These are phyloP conservation scores for Eupithecia subumbrata DNA, from an alignment of 2,888 invertebrate genomes.

Conservation along the genomic window DNA sequence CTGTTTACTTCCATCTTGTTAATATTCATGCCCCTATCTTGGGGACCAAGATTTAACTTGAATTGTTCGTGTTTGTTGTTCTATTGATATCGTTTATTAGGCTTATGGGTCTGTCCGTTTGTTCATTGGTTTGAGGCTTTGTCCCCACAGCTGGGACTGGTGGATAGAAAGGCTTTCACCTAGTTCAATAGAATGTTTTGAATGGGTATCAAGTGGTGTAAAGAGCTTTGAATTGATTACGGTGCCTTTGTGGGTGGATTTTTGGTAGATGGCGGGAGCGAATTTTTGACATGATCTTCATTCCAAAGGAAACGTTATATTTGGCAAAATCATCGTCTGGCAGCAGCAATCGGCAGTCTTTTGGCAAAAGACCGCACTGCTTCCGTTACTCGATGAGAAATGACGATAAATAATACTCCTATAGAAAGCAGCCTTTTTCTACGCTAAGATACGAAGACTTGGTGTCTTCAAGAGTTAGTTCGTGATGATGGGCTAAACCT, in stretches of 20 bases:
- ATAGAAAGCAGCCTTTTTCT: neutral
- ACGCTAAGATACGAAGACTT: neutral
- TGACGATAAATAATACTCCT: neutral
- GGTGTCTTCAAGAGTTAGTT: too few relatives aligned
- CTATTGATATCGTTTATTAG: slow-evolving; percentile 13
- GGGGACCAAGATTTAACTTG: neutral
- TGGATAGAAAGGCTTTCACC: neutral
- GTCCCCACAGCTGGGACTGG: slow-evolving; percentile 1
- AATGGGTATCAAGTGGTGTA: neutral
- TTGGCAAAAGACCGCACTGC: neutral
- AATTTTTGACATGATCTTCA: neutral
- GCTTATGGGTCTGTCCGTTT: slow-evolving; percentile 6
- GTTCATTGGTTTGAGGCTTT: slow-evolving; percentile 12
- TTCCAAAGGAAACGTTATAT: neutral
- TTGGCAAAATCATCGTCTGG: neutral
- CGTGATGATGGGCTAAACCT: too few relatives aligned
- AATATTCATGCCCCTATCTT: slow-evolving; percentile 10
- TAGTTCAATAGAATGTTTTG: slow-evolving; percentile 8
- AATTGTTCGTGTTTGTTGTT: slow-evolving; percentile 8
- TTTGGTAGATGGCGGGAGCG: neutral
- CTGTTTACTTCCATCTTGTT: slow-evolving; percentile 11
- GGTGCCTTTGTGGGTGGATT: neutral
- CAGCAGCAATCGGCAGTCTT: too few relatives aligned
- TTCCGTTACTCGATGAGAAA: neutral
- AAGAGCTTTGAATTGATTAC: neutral